Conservation (phyloP, 2,113 vertebrate genomes). For the Chaenocephalus aceratus region DNA sequence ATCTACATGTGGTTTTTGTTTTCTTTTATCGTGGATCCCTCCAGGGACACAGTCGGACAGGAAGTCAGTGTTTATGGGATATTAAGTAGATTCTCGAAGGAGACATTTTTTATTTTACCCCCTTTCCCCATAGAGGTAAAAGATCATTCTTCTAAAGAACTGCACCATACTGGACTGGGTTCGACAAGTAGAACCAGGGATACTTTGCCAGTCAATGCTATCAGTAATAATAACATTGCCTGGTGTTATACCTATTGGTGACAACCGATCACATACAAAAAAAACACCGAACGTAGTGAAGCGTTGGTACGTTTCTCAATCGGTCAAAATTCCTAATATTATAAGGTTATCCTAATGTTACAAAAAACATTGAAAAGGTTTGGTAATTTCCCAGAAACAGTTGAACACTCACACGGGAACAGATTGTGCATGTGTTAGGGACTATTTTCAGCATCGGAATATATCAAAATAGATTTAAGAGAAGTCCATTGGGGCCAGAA, state of each 20-base stretch:
- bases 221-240: neutral
- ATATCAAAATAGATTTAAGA: too few species aligned
- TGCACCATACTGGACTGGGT: neutral
- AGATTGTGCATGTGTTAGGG: neutral
- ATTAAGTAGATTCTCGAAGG: conserved; percentile 28
- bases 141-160: neutral
- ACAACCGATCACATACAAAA: neutral
- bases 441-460: too few species aligned
- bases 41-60: neutral
- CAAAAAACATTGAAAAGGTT: too few species aligned
- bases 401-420: too few species aligned
- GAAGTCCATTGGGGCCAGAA: too few species aligned
- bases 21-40: conserved; percentile 39
- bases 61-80: conserved; percentile 28
- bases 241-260: neutral
- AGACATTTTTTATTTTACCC: neutral
- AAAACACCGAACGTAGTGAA: neutral
- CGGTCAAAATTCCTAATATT: neutral
- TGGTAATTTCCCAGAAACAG: too few species aligned
- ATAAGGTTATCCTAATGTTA: too few species aligned
- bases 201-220: rapidly evolving
- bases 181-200: neutral
- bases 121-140: conserved; percentile 2
- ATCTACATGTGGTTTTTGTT: conserved; percentile 71
- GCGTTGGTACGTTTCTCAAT: neutral